Evolutionary conservation across 2,888 invertebrate genomes (phyloP), one percentile per base, ranked within the genome.

Genomic region (Sinodicranocentrus sp.): DNA sequence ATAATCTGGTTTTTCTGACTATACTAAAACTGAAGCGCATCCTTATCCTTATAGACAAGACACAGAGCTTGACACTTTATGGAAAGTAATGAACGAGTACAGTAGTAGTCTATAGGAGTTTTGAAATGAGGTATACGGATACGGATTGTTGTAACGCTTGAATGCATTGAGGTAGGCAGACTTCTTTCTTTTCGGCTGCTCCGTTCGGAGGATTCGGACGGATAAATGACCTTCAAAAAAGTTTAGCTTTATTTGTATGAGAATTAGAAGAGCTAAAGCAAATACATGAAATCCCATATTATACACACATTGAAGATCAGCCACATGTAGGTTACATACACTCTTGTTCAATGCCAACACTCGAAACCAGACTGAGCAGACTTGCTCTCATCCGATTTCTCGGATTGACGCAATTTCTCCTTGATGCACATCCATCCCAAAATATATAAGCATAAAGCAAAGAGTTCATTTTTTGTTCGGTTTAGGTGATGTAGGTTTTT

Each of bases 321-420:
- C n/a, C n/a, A n/a, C n/a, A n/a, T n/a, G n/a, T n/a, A n/a, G n/a
- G n/a, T n/a, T n/a, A n/a, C n/a, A n/a, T n/a, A n/a, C n/a, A n/a
- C n/a, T n/a, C n/a, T n/a, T n/a, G n/a, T n/a, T n/a, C n/a, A n/a
- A n/a, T n/a, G n/a, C n/a, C n/a, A n/a, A n/a, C n/a, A n/a, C n/a
- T n/a, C n/a, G n/a, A n/a, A n/a, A n/a, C n/a, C n/a, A n/a, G n/a
- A n/a, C n/a, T n/a, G n/a, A n/a, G n/a, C n/a, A n/a, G n/a, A n/a
- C n/a, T n/a, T n/a, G n/a, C n/a, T 26, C 61, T 23, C 28, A 65
- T 43, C 65, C 23, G 48, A 52, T 52, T 52, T 44, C 44, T 67
- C 67, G 67, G 67, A 67, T 68, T 70, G 70, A 70, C 52, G 70
- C 52, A 70, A 70, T 19, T 21, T 70, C 25, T 44, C 52, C 70